Base-by-base conservation (phyloP, 2,113 vertebrate species). In the Petaurus breviceps region DNA sequence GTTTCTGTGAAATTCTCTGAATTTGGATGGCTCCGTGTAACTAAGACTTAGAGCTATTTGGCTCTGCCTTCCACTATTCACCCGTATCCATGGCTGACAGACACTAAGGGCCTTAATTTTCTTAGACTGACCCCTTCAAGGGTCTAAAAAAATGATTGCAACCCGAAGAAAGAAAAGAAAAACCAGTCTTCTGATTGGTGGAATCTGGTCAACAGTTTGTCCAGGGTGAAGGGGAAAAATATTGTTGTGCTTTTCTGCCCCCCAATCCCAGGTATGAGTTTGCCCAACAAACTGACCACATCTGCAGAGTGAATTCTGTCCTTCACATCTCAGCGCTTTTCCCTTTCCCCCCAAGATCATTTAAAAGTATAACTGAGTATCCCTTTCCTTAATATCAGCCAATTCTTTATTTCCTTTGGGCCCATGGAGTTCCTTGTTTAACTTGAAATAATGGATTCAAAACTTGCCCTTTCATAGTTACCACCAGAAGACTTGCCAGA, bases 261-360 rank as follows among this genome's bases (percentile, higher is more conserved):
- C 91, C 90, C 61, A 49, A 5, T 6, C 1, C 23, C 26, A 9
- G 31, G 31, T 8, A 53, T 14, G 12, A 61, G 51, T 19, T 23
- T 3, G 37, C 28, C 28, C 46, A 1, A 0, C 0, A 0, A 24
- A 51, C 24, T 28, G 3, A 28, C n/a, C 22, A 31, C n/a, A 3
- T 49, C 51, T 8, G 19, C 28, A 0, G 0, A 0, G 16, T 28
- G 6, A 0, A 28, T 25, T 51, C 31, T 14, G 19, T 50, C 5
- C 2, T 2, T 16, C 0, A 25, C 0, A 0, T n/a, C 46, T n/a
- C 6, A 24, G 23, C 0, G 3, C 5, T 31, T 0, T 26, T 2
- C 2, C 19, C 22, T n/a, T 0, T 4, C 24, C 43, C 47, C 23
- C 51, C 26, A 19, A 50, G n/a, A 10, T 24, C 9, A 31, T 23